phyloP scores from a whole-genome alignment of 2,888 invertebrate species.

The Eupsilia transversa region DNA sequence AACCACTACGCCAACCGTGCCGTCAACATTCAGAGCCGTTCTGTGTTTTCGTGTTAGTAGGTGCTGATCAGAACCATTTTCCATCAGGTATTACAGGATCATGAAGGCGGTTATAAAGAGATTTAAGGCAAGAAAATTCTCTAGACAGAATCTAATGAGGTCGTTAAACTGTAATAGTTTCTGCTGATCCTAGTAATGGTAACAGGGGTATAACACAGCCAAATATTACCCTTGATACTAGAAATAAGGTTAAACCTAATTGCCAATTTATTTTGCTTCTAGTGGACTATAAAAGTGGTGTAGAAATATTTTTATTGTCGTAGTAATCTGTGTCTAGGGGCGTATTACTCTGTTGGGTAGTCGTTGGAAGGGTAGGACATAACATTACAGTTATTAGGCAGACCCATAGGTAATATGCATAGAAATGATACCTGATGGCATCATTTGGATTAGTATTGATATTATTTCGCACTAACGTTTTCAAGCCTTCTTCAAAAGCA shows the following conservation, averaged over 20 bases:
- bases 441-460: not conserved
- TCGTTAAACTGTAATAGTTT: not conserved
- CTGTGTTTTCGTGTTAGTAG: not conserved
- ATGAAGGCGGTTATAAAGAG: not conserved
- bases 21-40: not conserved
- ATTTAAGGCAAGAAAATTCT: not conserved
- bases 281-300: slow-evolving; percentile 10
- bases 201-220: not conserved
- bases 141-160: not conserved
- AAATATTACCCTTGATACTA: slow-evolving; percentile 18
- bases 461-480: not conserved
- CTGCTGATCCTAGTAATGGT: slow-evolving; percentile 2
- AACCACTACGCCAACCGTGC: too few relatives aligned
- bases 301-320: slow-evolving; percentile 18
- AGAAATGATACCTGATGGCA: not conserved
- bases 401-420: not conserved
- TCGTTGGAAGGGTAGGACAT: slow-evolving; percentile 3
- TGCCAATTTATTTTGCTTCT: slow-evolving; percentile 25
- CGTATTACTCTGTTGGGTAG: slow-evolving; percentile 3
- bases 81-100: not conserved
- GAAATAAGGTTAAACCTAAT: slow-evolving; percentile 14
- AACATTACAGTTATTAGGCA: slow-evolving; percentile 4
- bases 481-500: not conserved
- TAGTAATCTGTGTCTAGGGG: slow-evolving; percentile 23
- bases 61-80: not conserved